phyloP scores from a whole-genome alignment of 2,797 vertebrate species.

The Sebastes elongatus region DNA sequence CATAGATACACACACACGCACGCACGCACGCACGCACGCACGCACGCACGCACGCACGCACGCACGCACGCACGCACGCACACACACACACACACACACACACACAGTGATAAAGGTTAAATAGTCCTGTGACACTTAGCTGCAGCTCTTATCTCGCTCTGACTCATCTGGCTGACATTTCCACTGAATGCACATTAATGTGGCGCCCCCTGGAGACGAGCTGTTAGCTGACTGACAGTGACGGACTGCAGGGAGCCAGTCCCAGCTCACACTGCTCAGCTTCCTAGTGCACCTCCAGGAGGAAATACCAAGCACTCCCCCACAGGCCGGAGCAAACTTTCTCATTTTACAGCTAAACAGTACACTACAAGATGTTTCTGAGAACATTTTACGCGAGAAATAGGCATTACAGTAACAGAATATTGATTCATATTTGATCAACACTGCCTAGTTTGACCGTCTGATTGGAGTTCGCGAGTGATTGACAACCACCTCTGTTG shows the following conservation, averaged over 20 bases:
- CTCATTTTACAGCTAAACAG: too few species aligned
- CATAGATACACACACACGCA: background rate
- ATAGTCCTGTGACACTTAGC: background rate
- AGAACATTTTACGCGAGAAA: too few species aligned
- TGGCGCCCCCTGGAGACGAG: conserved; percentile 5
- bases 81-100: background rate
- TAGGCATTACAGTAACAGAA: too few species aligned
- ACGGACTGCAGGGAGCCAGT: background rate
- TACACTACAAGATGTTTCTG: too few species aligned
- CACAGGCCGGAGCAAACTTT: too few species aligned
- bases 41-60: background rate
- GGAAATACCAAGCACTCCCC: too few species aligned
- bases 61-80: background rate
- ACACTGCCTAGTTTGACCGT: too few species aligned
- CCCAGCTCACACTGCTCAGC: background rate
- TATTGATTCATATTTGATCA: too few species aligned
- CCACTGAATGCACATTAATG: background rate
- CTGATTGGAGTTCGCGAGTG: too few species aligned
- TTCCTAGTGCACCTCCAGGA: conserved; percentile 1
- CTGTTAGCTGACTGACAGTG: background rate
- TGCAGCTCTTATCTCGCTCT: background rate
- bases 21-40: too few species aligned
- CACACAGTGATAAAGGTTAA: conserved; percentile 9
- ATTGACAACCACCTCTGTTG: too few species aligned
- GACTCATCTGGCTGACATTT: conserved; percentile 40